Base-by-base conservation (phyloP, 1,140 invertebrate species). In the Papilio helenus region DNA sequence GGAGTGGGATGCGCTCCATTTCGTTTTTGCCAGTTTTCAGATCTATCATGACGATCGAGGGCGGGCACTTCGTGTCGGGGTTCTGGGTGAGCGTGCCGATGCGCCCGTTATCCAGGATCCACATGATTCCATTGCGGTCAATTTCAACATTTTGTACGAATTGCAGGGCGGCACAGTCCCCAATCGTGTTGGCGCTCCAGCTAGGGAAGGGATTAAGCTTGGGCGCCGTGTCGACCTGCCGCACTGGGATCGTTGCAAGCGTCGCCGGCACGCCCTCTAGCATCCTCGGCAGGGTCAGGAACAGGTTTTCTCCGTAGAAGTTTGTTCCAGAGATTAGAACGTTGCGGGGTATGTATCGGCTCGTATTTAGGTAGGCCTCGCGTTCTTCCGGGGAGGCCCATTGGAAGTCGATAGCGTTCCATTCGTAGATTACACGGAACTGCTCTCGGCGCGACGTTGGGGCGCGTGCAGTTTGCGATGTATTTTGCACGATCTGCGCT, bases 111-210 rank as follows among this genome's bases (percentile, higher is more conserved):
- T 97, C 97, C 58, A 97, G 84, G 1, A 97, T 95, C 97, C 97
- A 97, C 96, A 97, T 96, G 0, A 96, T 90, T 3, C 96, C 97
- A 29, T 94, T 92, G 0, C 95, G 95, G 83, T 97, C 97, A 26
- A 97, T 96, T 88, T 97, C 97, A 85, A 97, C 95, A 82, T 96
- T 96, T 86, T 97, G 96, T 5, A 97, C 96, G 80, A 96, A 96
- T 84, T 97, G 97, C 29, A 97, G 94, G 2, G 96, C 95, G 1
- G 84, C 87, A 89, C 97, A 97, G 82, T 95, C 90, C 0, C 95
- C 96, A 16, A 96, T 76, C 8, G 92, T 90, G 86, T 97, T 97
- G 91, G 96, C 95, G 0, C 91, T 92, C 97, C 97, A 97, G 79
- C 91, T 96, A 16, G 97, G 97, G 86, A 95, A 97, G 2, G 97